Conservation (phyloP, 2,888 invertebrate genomes). For the Drosophila putrida region DNA sequence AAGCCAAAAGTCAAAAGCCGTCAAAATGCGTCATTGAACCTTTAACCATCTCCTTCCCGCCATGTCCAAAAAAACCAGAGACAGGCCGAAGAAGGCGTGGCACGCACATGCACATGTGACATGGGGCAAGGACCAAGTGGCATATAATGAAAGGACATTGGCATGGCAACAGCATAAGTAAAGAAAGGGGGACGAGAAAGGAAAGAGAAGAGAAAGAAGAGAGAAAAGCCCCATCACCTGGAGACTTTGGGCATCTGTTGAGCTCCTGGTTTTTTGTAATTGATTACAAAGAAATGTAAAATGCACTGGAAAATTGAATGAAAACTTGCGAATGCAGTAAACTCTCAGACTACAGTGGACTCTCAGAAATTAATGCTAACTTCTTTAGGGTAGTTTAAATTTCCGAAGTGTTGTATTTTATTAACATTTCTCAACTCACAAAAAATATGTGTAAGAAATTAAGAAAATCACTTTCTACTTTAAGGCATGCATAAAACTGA, state of each 20-base stretch:
- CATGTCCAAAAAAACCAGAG: not conserved
- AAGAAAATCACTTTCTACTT: too few relatives aligned
- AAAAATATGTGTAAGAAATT: too few relatives aligned
- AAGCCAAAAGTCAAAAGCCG: conserved; percentile 69
- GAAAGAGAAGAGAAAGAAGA: too few relatives aligned
- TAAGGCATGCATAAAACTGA: too few relatives aligned
- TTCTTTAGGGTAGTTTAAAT: not conserved
- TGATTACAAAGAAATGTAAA: not conserved
- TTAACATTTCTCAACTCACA: not conserved
- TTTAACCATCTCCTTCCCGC: conserved; percentile 37
- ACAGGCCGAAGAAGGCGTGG: not conserved
- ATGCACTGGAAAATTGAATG: not conserved
- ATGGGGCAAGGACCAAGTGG: conserved; percentile 1
- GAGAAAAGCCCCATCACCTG: conserved; percentile 14
- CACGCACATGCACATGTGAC: conserved; percentile 24
- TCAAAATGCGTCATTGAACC: conserved; percentile 72
- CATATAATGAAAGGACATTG: conserved; percentile 26
- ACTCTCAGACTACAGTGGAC: not conserved
- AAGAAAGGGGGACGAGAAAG: not conserved
- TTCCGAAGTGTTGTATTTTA: not conserved
- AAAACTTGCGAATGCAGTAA: not conserved
- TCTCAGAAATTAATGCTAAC: not conserved
- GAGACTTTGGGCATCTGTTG: conserved; percentile 2
- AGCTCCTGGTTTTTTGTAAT: not conserved
- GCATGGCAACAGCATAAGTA: conserved; percentile 19